phyloP scores from a whole-genome alignment of 2,888 invertebrate genomes.

The Boloria euphrosyne region DNA sequence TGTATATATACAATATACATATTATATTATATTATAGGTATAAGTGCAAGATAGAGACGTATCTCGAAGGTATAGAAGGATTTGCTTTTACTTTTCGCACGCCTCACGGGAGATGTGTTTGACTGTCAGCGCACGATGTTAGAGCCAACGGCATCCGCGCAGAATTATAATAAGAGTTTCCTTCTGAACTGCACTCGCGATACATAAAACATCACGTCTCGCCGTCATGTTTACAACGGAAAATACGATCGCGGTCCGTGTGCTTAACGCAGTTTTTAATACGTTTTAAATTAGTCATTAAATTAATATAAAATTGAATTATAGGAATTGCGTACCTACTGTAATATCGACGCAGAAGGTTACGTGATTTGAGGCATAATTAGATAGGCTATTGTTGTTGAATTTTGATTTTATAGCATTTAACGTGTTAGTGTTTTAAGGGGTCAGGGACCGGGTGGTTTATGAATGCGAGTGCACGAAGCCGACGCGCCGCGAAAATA shows the following conservation, averaged over 20 bases:
- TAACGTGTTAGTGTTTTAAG: conserved; percentile 66
- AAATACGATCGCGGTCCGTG: conserved; percentile 67
- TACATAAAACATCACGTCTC: conserved; percentile 67
- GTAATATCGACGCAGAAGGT: conserved; percentile 45
- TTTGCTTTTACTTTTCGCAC: conserved; percentile 75
- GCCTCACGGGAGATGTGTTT: conserved; percentile 69
- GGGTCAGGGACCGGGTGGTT: conserved; percentile 64
- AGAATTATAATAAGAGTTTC: conserved; percentile 79
- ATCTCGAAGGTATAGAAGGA: conserved; percentile 36
- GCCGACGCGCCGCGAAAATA: conserved; percentile 66
- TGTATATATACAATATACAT: neutral
- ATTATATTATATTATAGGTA: neutral
- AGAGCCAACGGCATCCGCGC: conserved; percentile 72
- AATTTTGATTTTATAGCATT: conserved; percentile 9
- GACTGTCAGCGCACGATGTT: conserved; percentile 70
- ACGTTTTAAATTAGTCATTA: conserved; percentile 64
- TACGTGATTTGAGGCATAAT: conserved; percentile 43
- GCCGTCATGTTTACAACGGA: conserved; percentile 77
- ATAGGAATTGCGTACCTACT: conserved; percentile 46
- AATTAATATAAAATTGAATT: conserved; percentile 49
- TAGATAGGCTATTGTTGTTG: conserved; percentile 17
- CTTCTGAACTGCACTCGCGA: conserved; percentile 68
- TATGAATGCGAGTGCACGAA: conserved; percentile 79
- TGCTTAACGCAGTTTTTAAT: conserved; percentile 63
- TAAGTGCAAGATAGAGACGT: neutral